Evolutionary conservation across 1,140 invertebrate genomes (phyloP).

Genomic region (Panulirus ornatus): DNA sequence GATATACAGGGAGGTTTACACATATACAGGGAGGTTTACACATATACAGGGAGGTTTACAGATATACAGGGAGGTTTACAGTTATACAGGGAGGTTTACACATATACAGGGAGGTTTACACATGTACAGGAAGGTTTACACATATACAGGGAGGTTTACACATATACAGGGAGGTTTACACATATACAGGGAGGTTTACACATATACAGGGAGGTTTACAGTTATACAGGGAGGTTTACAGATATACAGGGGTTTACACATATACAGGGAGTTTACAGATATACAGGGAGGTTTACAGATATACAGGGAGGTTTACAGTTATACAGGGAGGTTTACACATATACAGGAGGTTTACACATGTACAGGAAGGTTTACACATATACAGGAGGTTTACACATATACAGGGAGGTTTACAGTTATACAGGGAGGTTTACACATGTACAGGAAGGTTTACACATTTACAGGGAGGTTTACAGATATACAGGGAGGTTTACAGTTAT

Average conservation of each 20-base stretch:
- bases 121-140: not conserved
- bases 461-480: no score
- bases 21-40: not conserved
- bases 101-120: not conserved
- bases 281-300: not conserved
- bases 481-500: no score
- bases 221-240: not conserved
- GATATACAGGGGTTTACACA: not conserved
- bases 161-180: not conserved
- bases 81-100: not conserved
- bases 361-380: no score
- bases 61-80: not conserved
- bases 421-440: no score
- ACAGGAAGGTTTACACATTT: no score
- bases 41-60: not conserved
- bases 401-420: no score
- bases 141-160: not conserved
- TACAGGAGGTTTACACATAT: no score
- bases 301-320: not conserved
- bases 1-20: not conserved
- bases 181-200: not conserved
- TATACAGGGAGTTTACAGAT: not conserved
- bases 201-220: not conserved
- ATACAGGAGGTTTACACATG: not conserved
- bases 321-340: not conserved